Evolutionary conservation across 2,888 invertebrate genomes (phyloP), one percentile per base, ranked within the genome.

Genomic region (Ctena decussata): DNA sequence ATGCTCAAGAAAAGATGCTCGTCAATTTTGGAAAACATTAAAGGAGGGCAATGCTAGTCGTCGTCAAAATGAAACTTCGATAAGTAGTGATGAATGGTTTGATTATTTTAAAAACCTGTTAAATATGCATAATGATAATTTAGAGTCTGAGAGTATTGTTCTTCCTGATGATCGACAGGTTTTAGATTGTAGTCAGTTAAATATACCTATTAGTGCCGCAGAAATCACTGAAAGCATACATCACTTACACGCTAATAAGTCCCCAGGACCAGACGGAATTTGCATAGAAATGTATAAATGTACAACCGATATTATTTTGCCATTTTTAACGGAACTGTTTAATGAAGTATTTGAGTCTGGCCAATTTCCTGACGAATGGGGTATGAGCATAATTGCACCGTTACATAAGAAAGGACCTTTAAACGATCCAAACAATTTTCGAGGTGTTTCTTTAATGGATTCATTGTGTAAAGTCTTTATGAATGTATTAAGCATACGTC

Each of bases 251-350:
- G 37, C 60, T 27, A 76, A 65, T 65, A 18, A 27, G 60, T 65
- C 77, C n/a, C 57, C 80, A 35, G 74, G 75, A 37, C 75, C 77
- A 5, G 77, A 77, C 69, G 80, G 75, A 32, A 49, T 80, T 8
- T 46, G 49, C 39, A n/a, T 27, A 44, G 80, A 80, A 80, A 73
- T 80, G 32, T 72, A 53, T 27, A 79, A 79, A 53, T 41, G 57
- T 2, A 65, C 74, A n/a, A 11, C 8, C 8, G 21, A 53, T 53
- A n/a, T 18, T 15, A 53, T 53, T 18, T 21, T 53, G 21, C 53
- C 53, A 5, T n/a, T 53, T n/a, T n/a, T n/a, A n/a, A 15, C 8
- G 12, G 53, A 5, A 5, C 21, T 53, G n/a, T 53, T 53, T 53
- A 53, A 53, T 53, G 21, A 53, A 53, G 5, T 53, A 53, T 53